Percentiles rank a stretch among this genome's conserved stretches.
phyloP scores from a whole-genome alignment of 2,888 invertebrate species.

The Leptinotarsa juncta region DNA sequence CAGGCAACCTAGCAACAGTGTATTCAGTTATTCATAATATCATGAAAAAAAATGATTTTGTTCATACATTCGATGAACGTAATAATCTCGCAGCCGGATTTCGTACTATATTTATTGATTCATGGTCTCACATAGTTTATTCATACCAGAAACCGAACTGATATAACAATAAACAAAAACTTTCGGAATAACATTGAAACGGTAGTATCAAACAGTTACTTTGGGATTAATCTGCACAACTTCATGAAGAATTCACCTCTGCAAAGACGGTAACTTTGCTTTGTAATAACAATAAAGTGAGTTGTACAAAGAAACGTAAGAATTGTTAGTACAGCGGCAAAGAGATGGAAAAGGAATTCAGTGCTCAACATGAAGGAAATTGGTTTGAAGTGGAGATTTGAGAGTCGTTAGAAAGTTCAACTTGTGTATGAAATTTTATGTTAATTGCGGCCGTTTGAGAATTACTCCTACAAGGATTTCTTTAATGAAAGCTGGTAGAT shows the following conservation, averaged over 20 bases:
- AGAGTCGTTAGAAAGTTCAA: not conserved
- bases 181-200: slow-evolving; percentile 14
- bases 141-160: slow-evolving; percentile 7
- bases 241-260: slow-evolving; percentile 17
- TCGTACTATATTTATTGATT: no score
- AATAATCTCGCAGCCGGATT: no score
- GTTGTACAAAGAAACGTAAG: slow-evolving; percentile 16
- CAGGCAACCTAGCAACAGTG: no score
- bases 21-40: no score
- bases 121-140: not conserved
- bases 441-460: slow-evolving; percentile 2
- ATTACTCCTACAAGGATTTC: not conserved
- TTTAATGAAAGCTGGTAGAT: no score
- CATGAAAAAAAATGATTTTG: no score
- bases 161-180: slow-evolving; percentile 8
- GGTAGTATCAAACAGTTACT: slow-evolving; percentile 19
- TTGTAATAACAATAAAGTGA: slow-evolving; percentile 22
- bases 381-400: slow-evolving; percentile 16
- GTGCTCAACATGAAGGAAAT: slow-evolving; percentile 5
- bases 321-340: slow-evolving; percentile 21
- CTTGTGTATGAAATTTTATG: not conserved
- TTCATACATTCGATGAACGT: no score
- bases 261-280: slow-evolving; percentile 19
- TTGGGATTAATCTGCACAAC: slow-evolving; percentile 21
- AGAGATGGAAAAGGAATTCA: slow-evolving; percentile 16